Evolutionary conservation across 53 echinoderm and acorn worm species (phyloP), one percentile per base, ranked within the genome.

Genomic region (Hippasteria phrygiana): DNA sequence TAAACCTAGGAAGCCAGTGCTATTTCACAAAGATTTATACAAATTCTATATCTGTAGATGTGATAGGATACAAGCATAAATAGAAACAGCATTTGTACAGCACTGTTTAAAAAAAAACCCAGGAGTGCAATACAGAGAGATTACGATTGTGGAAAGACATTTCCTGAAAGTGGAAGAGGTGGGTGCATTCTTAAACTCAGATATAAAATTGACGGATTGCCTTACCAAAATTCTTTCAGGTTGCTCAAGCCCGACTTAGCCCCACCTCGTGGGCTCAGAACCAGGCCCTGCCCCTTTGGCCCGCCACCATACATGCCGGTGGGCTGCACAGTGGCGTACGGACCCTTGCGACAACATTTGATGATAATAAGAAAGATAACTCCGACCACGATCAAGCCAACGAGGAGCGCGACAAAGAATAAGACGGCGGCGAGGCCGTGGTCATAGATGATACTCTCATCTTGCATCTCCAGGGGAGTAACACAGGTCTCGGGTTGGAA

Each of bases 301-400:
- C 65, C 29, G 22, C 87, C 40, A 7, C n/a, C 43, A 24, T 63
- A 45, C 43, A 53, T 40, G 43, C 93, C 93, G 55, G 76, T 43
- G 0, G 96, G 94, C 28, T 96, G 93, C 36, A 97, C 94, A 11
- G 90, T 91, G 65, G 95, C 91, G 59, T 92, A 96, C 10, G 94
- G 92, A 24, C 91, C 95, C 55, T 66, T 89, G n/a, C 54, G 34
- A 14, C 83, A 90, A 43, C 63, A 77, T 88, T 91, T 87, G 62
- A 94, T 89, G 66, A 87, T 91, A 28, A 94, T 45, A 37, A 95
- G 46, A 27, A 74, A 67, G 22, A 93, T 43, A 34, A 93, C 74
- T 0, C 77, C 84, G 3, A 97, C 87, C 18, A 94, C 54, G 71
- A 97, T 54, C 27, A 86, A 87, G 32, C 90, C 95, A 11, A 97